A percentile compares a stretch with the other conserved stretches of the same genome.
These are phyloP conservation scores for Calyptomena viridis DNA, from an alignment of 2,113 vertebrate genomes.

Conservation along the genomic window DNA sequence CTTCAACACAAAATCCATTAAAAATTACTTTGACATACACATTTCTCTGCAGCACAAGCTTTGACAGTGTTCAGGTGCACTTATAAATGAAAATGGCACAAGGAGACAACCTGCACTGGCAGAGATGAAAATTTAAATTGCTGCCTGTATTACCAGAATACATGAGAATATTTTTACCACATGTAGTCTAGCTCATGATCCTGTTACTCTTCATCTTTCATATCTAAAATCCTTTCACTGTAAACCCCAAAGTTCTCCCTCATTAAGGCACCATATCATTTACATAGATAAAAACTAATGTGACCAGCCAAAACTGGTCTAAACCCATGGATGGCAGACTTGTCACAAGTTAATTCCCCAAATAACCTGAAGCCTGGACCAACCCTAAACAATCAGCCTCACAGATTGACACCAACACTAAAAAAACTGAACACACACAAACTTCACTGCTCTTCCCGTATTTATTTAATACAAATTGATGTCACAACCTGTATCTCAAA, in stretches of 20 bases:
- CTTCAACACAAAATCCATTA: not conserved
- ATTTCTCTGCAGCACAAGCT: not conserved
- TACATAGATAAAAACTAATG: not conserved
- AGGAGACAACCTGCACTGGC: not conserved
- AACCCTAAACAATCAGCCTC: not conserved
- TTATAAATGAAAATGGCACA: not conserved
- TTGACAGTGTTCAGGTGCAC: not conserved
- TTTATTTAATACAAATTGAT: slow-evolving; percentile 52
- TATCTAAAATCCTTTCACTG: not conserved
- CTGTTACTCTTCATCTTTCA: not conserved
- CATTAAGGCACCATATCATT: not conserved
- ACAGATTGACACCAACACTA: not conserved
- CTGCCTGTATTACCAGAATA: not conserved
- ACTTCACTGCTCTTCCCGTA: not conserved
- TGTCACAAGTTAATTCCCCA: not conserved
- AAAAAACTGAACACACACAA: not conserved
- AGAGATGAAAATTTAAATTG: not conserved
- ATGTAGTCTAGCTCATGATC: not conserved
- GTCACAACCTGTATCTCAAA: slow-evolving; percentile 12
- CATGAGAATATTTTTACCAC: not conserved
- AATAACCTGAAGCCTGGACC: not conserved
- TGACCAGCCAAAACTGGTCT: not conserved
- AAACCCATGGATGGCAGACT: not conserved
- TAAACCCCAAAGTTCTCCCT: not conserved
- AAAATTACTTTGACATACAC: not conserved